phyloP scores from a whole-genome alignment of 2,797 vertebrate species.

The Eospalax fontanierii region DNA sequence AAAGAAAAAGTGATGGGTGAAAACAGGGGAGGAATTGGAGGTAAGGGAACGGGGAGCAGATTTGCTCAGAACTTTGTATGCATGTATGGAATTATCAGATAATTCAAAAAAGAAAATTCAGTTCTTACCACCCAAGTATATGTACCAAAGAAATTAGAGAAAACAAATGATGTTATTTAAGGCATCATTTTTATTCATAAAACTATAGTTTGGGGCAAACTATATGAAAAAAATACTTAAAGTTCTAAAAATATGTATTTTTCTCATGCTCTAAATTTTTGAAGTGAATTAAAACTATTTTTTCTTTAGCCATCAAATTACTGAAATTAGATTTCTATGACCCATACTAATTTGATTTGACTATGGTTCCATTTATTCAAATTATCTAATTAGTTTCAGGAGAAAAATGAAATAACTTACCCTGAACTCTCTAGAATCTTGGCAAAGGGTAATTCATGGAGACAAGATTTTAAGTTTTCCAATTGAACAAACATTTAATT shows the following conservation, averaged over 20 bases:
- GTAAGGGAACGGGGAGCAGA: not conserved
- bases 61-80: not conserved
- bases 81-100: not conserved
- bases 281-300: slow-evolving; percentile 63
- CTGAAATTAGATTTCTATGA: slow-evolving; percentile 29
- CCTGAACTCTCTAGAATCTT: not conserved
- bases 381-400: slow-evolving; percentile 61
- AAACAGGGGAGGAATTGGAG: too few relatives aligned
- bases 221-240: not conserved
- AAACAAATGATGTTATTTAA: slow-evolving; percentile 46
- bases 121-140: not conserved
- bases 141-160: not conserved
- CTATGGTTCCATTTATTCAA: slow-evolving; percentile 52
- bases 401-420: slow-evolving; percentile 54
- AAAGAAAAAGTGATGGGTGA: not conserved
- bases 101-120: not conserved
- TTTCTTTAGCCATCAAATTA: slow-evolving; percentile 54
- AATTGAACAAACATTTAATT: slow-evolving; percentile 43
- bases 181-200: not conserved
- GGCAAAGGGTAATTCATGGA: slow-evolving; percentile 21
- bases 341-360: slow-evolving; percentile 11
- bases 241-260: not conserved
- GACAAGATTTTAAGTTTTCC: slow-evolving; percentile 38
- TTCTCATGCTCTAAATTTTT: slow-evolving; percentile 31
- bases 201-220: not conserved